A percentile compares a stretch with the other conserved stretches of the same genome.
These are phyloP conservation scores for Caenorhabditis inopinata DNA, from an alignment of 1,140 invertebrate species.

Conservation along the genomic window DNA sequence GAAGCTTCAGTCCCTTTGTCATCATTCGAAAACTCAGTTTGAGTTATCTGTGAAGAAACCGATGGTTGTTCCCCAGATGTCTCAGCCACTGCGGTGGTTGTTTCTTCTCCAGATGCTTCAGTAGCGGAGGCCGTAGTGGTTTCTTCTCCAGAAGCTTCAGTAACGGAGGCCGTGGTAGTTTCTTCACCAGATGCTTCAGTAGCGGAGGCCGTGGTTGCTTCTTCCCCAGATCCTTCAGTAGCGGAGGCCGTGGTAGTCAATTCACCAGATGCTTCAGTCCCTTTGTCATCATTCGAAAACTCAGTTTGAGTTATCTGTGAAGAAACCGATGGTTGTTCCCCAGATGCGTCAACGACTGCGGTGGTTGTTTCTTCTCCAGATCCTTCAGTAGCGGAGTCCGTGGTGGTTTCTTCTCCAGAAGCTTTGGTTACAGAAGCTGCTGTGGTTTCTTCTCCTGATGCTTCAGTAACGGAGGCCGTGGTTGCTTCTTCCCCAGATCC, in stretches of 20 bases:
- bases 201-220: too few species aligned
- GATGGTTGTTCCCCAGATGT: neutral
- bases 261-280: neutral
- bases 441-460: neutral
- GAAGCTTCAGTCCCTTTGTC: neutral
- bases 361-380: neutral
- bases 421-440: neutral
- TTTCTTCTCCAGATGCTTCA: constrained; percentile 33
- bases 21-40: neutral
- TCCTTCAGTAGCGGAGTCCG: neutral
- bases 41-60: neutral
- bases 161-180: too few species aligned
- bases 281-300: neutral
- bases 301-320: neutral
- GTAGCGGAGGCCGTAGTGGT: neutral
- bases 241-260: too few species aligned
- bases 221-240: too few species aligned
- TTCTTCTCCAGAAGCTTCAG: neutral
- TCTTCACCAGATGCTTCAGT: too few species aligned
- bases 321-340: neutral
- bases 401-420: constrained; percentile 36
- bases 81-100: neutral
- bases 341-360: neutral
- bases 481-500: neutral
- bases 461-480: neutral